These are phyloP conservation scores for Chelonus insularis DNA, from an alignment of 1,140 invertebrate genomes.

Conservation along the genomic window DNA sequence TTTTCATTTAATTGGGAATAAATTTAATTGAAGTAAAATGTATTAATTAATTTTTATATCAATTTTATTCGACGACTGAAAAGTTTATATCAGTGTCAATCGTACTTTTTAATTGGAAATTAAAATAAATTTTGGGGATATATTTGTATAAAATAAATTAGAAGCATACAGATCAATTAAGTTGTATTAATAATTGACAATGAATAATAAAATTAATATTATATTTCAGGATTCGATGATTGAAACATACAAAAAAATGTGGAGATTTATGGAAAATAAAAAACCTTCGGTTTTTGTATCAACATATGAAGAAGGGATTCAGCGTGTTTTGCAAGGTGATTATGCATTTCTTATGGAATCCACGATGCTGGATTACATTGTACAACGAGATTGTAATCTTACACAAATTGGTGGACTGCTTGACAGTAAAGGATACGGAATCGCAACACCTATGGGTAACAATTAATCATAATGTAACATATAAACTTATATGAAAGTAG, in stretches of 20 bases:
- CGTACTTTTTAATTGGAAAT: too few relatives aligned
- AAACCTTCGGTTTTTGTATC: constrained; percentile 74
- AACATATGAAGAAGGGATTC: constrained; percentile 78
- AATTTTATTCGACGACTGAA: too few relatives aligned
- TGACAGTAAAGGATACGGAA: constrained; percentile 80
- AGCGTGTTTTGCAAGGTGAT: constrained; percentile 73
- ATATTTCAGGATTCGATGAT: constrained; percentile 74
- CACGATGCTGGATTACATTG: constrained; percentile 86
- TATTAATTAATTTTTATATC: too few relatives aligned
- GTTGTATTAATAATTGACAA: constrained; percentile 15
- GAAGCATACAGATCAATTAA: too few relatives aligned
- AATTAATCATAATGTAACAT: not conserved
- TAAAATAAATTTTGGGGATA: too few relatives aligned
- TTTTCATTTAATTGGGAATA: too few relatives aligned
- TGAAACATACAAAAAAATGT: constrained; percentile 86
- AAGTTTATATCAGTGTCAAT: too few relatives aligned
- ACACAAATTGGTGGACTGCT: constrained; percentile 90
- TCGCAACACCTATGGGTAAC: constrained; percentile 63
- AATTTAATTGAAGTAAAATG: constrained; percentile 6
- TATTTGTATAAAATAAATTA: too few relatives aligned
- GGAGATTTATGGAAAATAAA: constrained; percentile 79
- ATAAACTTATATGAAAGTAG: not conserved
- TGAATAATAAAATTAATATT: constrained; percentile 9
- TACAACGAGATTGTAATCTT: constrained; percentile 88
- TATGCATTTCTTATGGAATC: constrained; percentile 97